These are phyloP conservation scores for Diploptera punctata DNA, from an alignment of 2,888 invertebrate species.

Conservation along the genomic window DNA sequence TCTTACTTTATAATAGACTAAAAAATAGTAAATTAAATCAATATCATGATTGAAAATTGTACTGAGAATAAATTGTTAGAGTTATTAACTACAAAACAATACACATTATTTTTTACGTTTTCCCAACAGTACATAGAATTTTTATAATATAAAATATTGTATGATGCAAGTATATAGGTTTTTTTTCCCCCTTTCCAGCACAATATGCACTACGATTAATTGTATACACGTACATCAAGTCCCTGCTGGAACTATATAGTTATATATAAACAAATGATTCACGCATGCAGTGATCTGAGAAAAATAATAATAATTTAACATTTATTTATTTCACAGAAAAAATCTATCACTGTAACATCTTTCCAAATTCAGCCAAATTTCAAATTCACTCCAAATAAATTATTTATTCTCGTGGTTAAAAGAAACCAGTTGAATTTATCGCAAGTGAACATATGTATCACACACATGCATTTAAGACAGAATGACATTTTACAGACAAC, in stretches of 20 bases:
- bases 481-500: not conserved
- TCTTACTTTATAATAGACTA: too few relatives aligned
- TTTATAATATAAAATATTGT: not conserved
- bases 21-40: too few relatives aligned
- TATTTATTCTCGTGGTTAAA: too few relatives aligned
- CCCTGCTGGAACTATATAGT: not conserved
- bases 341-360: not conserved
- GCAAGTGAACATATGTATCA: not conserved
- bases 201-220: not conserved
- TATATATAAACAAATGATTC: not conserved
- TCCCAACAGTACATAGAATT: not conserved
- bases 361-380: too few relatives aligned
- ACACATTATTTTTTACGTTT: not conserved
- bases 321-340: not conserved
- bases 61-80: not conserved
- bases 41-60: not conserved
- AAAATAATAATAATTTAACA: not conserved
- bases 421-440: too few relatives aligned
- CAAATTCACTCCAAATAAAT: too few relatives aligned
- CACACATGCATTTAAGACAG: not conserved
- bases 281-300: not conserved
- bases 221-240: not conserved
- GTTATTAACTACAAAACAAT: not conserved
- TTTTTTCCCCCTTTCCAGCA: not conserved
- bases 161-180: too few relatives aligned